These are phyloP conservation scores for Scaptomyza cyrtandrae DNA, from an alignment of 2,888 invertebrate genomes.

Conservation along the genomic window DNA sequence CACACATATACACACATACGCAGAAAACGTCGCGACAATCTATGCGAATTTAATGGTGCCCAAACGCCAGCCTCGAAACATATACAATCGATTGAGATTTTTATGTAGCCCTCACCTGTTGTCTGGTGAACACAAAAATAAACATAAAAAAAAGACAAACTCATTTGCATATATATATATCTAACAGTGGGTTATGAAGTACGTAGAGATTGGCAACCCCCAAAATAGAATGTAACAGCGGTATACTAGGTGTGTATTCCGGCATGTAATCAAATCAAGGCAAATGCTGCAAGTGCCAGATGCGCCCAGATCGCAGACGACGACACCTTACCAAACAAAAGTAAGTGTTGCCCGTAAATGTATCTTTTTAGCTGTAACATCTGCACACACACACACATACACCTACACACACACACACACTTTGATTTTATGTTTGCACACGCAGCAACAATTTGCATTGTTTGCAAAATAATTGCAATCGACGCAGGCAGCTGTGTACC, in stretches of 20 bases:
- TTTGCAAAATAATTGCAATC: conserved; percentile 83
- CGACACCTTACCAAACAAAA: conserved; percentile 53
- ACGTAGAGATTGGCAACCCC: conserved; percentile 29
- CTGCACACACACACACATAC: conserved; percentile 40
- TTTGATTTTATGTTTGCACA: conserved; percentile 79
- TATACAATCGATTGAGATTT: conserved; percentile 58
- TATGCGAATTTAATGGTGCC: conserved; percentile 47
- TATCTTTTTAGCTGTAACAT: conserved; percentile 43
- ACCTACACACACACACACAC: conserved; percentile 51
- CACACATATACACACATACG: background rate
- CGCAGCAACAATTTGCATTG: conserved; percentile 82
- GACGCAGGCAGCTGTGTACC: conserved; percentile 79
- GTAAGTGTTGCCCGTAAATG: conserved; percentile 21
- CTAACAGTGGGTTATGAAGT: background rate
- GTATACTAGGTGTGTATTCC: conserved; percentile 29
- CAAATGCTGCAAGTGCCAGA: conserved; percentile 62
- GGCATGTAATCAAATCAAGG: conserved; percentile 73
- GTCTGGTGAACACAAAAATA: conserved; percentile 29
- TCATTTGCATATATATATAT: conserved; percentile 73
- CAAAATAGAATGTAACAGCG: background rate
- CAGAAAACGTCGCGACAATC: conserved; percentile 16
- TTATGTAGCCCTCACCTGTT: conserved; percentile 73
- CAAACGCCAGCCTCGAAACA: background rate
- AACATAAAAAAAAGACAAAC: conserved; percentile 6
- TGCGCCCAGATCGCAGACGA: conserved; percentile 41